These are phyloP conservation scores for Penaeus vannamei DNA, from an alignment of 1,140 invertebrate genomes.

Conservation along the genomic window DNA sequence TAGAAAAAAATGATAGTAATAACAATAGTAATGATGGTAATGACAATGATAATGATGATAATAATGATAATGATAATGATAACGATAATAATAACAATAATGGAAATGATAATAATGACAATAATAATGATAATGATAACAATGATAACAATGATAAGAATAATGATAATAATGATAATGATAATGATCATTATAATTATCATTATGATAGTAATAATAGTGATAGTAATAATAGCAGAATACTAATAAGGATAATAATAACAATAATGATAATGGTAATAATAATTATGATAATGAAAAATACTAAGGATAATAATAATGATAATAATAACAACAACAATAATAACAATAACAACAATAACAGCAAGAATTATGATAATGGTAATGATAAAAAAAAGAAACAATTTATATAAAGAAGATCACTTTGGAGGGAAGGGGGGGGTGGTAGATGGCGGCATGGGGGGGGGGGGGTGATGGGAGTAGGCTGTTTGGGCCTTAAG, in stretches of 20 bases:
- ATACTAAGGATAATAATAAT: too few species aligned
- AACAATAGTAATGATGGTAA: too few species aligned
- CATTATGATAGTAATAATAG: conserved; percentile 23
- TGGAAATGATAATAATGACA: neutral
- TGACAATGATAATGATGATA: too few species aligned
- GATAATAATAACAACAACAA: neutral
- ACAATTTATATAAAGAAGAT: too few species aligned
- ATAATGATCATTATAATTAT: neutral
- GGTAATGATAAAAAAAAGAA: neutral
- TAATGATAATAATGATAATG: neutral
- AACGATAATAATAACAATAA: neutral
- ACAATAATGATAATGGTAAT: neutral
- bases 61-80: neutral
- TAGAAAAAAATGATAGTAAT: too few species aligned
- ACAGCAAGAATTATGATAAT: too few species aligned
- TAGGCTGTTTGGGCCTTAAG: too few species aligned
- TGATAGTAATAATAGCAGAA: conserved; percentile 31
- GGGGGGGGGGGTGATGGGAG: too few species aligned
- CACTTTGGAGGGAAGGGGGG: too few species aligned
- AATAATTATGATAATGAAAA: too few species aligned
- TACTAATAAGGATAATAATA: neutral
- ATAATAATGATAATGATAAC: conserved; percentile 13
- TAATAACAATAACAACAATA: neutral
- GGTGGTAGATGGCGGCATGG: too few species aligned
- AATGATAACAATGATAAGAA: neutral